These are phyloP conservation scores for Megastigmus dorsalis DNA, from an alignment of 2,888 invertebrate genomes.

Conservation along the genomic window DNA sequence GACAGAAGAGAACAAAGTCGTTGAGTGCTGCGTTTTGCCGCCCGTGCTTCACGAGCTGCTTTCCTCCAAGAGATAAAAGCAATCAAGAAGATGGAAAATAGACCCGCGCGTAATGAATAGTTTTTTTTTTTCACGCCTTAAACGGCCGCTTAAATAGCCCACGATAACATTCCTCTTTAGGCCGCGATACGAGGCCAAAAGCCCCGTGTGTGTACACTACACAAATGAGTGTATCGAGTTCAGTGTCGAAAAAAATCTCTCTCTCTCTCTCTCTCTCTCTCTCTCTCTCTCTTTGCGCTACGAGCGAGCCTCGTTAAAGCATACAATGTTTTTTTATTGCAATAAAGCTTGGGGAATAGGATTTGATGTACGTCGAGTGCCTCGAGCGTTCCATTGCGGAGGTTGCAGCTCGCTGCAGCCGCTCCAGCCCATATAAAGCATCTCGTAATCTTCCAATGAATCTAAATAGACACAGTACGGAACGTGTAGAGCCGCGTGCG, in stretches of 20 bases:
- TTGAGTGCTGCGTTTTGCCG: no score
- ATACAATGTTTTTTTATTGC: not conserved
- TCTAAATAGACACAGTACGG: slow-evolving; percentile 37
- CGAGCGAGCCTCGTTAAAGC: slow-evolving; percentile 8
- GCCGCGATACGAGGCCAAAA: slow-evolving; percentile 7
- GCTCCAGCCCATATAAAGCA: slow-evolving; percentile 5
- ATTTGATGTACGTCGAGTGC: no score
- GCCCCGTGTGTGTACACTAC: not conserved
- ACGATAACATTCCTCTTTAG: slow-evolving; percentile 13
- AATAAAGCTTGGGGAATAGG: no score
- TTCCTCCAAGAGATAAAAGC: no score
- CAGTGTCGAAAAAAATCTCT: no score
- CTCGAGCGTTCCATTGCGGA: no score
- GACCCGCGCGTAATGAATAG: not conserved
- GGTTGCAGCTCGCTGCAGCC: no score
- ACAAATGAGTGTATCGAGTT: not conserved
- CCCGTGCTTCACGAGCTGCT: no score
- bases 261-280: no score
- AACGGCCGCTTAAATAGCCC: not conserved
- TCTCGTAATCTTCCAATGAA: slow-evolving; percentile 15
- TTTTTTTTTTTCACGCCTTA: slow-evolving; percentile 12
- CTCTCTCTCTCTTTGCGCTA: no score
- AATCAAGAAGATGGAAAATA: not conserved
- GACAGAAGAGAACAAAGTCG: no score
- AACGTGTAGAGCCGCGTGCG: no score